Base-by-base conservation (phyloP, 2,113 vertebrate genomes). In the Colossoma macropomum region DNA sequence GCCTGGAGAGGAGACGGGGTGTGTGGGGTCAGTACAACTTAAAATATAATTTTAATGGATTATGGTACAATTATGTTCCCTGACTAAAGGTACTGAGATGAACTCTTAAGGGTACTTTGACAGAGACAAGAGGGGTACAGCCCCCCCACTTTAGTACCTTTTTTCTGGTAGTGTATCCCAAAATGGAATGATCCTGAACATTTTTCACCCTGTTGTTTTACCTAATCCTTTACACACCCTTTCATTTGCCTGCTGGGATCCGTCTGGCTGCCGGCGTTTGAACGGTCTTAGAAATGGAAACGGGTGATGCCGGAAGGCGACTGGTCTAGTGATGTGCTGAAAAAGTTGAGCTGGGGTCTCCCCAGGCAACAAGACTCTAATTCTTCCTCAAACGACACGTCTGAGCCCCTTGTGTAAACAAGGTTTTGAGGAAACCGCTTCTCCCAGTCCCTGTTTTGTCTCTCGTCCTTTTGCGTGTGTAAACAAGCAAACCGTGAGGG, bases 391-490 rank as follows among this genome's bases (percentile, higher is more conserved):
- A 54, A 45, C 45, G 30, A 50, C 62, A 52, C 41, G 52, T 75
- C 80, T 59, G 23, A 69, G 65, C 19, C 23, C 54, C 41, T 83
- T 32, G 52, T 77, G 63, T 77, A 77, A 76, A 77, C 80, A 82
- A 56, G 32, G 32, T 5, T 16, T 28, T 9, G 45, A 76, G 32
- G 74, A 83, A 83, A 63, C 19, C 3, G 21, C 45, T 76, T 69
- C 81, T 77, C 50, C 52, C 34, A 19, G 73, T 77, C 25, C 65
- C 52, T 62, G 73, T 75, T 66, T 76, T 60, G 73, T 82, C 65
- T 54, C 62, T 76, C 19, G 32, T 69, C 32, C 19, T 34, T 32
- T 6, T 34, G 54, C 12, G 16, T 60, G 73, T 83, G 52, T 82
- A 82, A 75, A 82, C 48, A 82, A 82, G 72, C 74, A 70, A 69